Percentiles rank a stretch among this genome's conserved stretches.
phyloP scores from a whole-genome alignment of 2,797 vertebrate species.

The Phoebastria nigripes region DNA sequence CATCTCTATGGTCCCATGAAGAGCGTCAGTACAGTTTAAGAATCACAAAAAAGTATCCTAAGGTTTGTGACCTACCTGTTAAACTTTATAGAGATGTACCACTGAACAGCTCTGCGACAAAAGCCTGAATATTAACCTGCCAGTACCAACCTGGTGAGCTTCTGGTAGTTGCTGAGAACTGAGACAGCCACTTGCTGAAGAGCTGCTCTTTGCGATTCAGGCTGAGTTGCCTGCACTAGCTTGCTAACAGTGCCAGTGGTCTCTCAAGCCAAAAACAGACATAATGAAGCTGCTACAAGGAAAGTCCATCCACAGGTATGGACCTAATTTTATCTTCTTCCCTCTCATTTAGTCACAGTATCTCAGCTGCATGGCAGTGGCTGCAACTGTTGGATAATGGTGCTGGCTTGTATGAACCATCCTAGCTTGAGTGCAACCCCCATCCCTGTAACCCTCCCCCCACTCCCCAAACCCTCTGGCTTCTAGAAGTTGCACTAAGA shows the following conservation, averaged over 20 bases:
- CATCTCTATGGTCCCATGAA: background rate
- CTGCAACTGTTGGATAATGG: background rate
- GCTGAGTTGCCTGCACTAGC: background rate
- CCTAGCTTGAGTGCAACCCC: background rate
- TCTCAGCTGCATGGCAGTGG: background rate
- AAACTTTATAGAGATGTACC: background rate
- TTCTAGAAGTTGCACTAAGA: background rate
- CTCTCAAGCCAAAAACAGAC: background rate
- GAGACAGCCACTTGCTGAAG: background rate
- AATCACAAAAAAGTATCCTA: background rate
- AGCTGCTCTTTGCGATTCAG: background rate
- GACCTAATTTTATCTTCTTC: background rate
- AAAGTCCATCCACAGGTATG: background rate
- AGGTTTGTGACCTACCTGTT: background rate
- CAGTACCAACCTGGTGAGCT: background rate
- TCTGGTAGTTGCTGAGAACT: background rate
- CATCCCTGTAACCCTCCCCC: fast-evolving
- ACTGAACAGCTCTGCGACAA: background rate
- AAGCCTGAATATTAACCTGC: background rate
- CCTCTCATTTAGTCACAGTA: background rate
- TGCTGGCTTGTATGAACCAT: background rate
- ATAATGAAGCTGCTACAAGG: background rate
- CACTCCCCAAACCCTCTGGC: background rate
- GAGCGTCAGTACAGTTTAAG: background rate
- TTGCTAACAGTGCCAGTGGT: background rate